Evolutionary conservation across 2,113 vertebrate genomes (phyloP).

Genomic region (Balaenoptera acutorostrata): DNA sequence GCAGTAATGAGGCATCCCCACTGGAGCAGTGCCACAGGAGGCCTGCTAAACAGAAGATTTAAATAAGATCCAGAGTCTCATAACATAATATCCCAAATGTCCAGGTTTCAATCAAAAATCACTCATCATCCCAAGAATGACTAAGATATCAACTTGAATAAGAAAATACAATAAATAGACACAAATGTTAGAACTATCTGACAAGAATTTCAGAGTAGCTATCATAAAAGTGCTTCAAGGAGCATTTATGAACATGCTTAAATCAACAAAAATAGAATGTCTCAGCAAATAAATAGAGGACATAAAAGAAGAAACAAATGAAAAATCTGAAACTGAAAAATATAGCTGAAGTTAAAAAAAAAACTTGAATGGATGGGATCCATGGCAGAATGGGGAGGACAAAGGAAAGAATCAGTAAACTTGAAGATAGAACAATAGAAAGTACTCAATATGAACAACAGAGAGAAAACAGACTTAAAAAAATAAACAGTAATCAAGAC

Average conservation of each 20-base stretch:
- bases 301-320: not conserved
- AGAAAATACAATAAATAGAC: not conserved
- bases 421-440: not conserved
- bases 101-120: not conserved
- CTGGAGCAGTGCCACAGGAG: not conserved
- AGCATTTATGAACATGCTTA: not conserved
- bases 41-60: not conserved
- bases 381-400: not conserved
- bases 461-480: not conserved
- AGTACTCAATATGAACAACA: not conserved
- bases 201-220: conserved; percentile 1
- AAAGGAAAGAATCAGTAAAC: not conserved
- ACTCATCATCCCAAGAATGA: not conserved
- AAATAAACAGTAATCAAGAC: not conserved
- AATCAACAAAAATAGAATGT: not conserved
- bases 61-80: not conserved
- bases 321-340: not conserved
- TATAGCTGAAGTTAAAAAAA: not conserved
- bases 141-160: not conserved
- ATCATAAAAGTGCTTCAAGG: not conserved
- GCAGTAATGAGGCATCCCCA: not conserved
- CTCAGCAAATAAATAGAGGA: not conserved
- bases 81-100: not conserved
- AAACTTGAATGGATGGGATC: not conserved
- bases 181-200: not conserved